Base-by-base conservation (phyloP, 2,797 vertebrate species). In the Enteromius mattozi region DNA sequence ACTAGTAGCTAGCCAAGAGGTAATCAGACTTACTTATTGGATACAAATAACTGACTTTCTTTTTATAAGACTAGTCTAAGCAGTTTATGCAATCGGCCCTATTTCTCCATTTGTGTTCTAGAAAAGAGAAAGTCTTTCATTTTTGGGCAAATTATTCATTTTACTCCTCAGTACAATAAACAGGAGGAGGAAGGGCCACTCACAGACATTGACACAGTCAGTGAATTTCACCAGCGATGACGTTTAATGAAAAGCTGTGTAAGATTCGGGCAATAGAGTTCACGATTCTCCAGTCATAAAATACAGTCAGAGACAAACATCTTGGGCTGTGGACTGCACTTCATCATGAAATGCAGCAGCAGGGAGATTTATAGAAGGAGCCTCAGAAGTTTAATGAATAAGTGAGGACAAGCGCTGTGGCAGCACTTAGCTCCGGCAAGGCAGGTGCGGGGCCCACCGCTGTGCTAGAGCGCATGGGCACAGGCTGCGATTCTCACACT, bases 301-400 rank as follows among this genome's bases (percentile, higher is more conserved):
- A 79, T 5, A 6, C 61, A 54, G 63, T 42, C 63, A 42, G 59
- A 40, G 61, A 77, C 47, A 77, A 83, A 83, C 72, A 21, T 35
- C 61, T 19, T 17, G 10, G 21, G 42, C 45, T 40, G 45, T 54
- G 77, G 78, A 59, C 49, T 63, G 69, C 30, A 75, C 45, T 86
- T 78, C 71, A 69, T 80, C 70, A 61, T 68, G 59, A 81, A 40
- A n/a, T 71, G 54, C 63, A 49, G 37, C 4, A 47, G 75, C 12
- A 71, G 12, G 68, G 35, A 82, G 80, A 83, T 72, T 61, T 79
- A 72, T 54, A 78, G 79, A 40, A 37, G 49, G 2, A 78, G 56
- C 47, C 24, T 79, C 27, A 68, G 59, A 72, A 68, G 37, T 74
- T 86, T 83, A 83, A 79, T 56, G 17, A 84, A 74, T n/a, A 59